These are phyloP conservation scores for Luscinia luscinia DNA, from an alignment of 2,797 vertebrate species.

Conservation along the genomic window DNA sequence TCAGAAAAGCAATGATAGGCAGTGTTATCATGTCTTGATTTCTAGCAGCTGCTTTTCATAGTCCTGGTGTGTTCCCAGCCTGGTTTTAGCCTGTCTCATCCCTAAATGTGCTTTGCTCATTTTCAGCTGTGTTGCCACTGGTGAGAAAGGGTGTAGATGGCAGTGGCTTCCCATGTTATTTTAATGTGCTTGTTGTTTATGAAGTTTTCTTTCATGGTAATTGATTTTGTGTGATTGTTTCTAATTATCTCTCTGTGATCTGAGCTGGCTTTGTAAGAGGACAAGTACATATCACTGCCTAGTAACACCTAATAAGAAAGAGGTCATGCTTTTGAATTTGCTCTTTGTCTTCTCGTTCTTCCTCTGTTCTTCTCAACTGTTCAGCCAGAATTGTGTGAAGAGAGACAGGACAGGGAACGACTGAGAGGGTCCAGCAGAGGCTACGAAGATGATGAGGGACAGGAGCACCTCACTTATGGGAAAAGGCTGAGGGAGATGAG, in stretches of 20 bases:
- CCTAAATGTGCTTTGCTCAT: not conserved
- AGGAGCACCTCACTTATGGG: not conserved
- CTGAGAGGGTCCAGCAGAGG: not conserved
- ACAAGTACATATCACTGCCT: not conserved
- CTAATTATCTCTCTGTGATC: not conserved
- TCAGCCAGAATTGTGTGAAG: not conserved
- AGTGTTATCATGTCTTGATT: not conserved
- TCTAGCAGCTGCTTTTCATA: not conserved
- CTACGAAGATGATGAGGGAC: not conserved
- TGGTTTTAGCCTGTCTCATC: not conserved
- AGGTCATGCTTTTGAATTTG: not conserved
- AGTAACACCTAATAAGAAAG: not conserved
- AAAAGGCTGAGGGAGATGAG: not conserved
- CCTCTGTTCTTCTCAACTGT: rapidly evolving
- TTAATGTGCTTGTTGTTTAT: not conserved
- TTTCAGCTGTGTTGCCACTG: not conserved
- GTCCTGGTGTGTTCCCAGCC: not conserved
- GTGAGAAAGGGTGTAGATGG: not conserved
- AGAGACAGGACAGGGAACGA: rapidly evolving
- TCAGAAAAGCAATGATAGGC: not conserved
- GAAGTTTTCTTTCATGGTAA: not conserved
- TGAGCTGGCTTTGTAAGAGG: not conserved
- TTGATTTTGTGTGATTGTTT: not conserved
- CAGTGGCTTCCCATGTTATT: not conserved
- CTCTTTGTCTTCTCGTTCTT: not conserved